phyloP scores from a whole-genome alignment of 2,888 invertebrate species.

The Diaperis boleti region DNA sequence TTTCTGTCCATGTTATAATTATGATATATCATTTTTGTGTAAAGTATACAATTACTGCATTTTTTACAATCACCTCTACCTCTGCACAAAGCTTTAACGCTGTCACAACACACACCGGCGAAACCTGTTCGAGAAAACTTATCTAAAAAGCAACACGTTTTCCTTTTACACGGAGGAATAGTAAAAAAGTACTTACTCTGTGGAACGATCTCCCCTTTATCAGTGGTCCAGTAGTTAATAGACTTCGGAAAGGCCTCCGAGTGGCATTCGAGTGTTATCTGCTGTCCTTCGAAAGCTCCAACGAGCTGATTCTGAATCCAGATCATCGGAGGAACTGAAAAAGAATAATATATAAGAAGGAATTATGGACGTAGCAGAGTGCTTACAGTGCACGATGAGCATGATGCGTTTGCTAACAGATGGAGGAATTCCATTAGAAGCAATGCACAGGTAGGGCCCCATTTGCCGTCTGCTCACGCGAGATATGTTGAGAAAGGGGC shows the following conservation, averaged over 20 bases:
- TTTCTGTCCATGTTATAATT: too few relatives aligned
- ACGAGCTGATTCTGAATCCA: constrained; percentile 87
- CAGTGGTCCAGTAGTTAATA: constrained; percentile 88
- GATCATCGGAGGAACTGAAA: constrained; percentile 87
- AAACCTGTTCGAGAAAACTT: constrained; percentile 19
- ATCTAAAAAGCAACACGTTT: constrained; percentile 45
- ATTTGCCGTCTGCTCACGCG: constrained; percentile 80
- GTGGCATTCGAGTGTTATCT: constrained; percentile 82
- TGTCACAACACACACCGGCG: constrained; percentile 5
- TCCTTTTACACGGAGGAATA: constrained; percentile 41
- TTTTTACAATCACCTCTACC: too few relatives aligned
- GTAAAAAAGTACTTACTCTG: constrained; percentile 72
- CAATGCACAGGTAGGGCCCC: constrained; percentile 83
- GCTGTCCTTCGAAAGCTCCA: constrained; percentile 81
- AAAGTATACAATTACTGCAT: too few relatives aligned
- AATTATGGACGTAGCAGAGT: constrained; percentile 40
- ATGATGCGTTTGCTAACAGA: constrained; percentile 84
- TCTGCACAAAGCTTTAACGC: too few relatives aligned
- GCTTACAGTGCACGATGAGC: constrained; percentile 88
- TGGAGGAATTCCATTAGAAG: constrained; percentile 85
- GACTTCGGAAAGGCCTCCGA: constrained; percentile 89
- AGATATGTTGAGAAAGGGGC: constrained; percentile 74
- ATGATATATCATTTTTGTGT: too few relatives aligned
- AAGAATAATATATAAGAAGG: constrained; percentile 9
- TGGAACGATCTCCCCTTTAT: constrained; percentile 80